phyloP scores from a whole-genome alignment of 2,888 invertebrate genomes.

The Orthosia gothica region DNA sequence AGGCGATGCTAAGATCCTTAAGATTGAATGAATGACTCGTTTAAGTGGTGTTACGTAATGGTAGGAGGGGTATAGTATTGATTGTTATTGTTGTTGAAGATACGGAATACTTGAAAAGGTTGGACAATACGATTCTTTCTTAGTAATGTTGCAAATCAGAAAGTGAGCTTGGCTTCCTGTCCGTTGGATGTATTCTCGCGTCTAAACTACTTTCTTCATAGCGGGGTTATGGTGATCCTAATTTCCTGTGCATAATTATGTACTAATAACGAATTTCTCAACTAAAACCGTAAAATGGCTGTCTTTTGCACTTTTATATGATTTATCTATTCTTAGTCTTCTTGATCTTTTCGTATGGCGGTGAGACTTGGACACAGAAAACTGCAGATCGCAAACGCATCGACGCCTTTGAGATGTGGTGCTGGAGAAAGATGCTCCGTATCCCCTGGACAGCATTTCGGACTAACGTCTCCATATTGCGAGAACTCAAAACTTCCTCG shows the following conservation, averaged over 20 bases:
- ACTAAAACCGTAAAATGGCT: background rate
- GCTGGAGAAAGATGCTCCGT: too few relatives aligned
- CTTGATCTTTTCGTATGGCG: too few relatives aligned
- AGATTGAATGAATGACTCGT: slow-evolving; percentile 64
- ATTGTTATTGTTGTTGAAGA: slow-evolving; percentile 31
- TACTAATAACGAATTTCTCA: background rate
- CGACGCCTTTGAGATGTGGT: too few relatives aligned
- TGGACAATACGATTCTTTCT: slow-evolving; percentile 2
- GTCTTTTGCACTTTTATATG: background rate
- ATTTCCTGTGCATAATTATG: background rate
- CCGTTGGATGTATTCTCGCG: background rate
- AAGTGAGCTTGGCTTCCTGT: background rate
- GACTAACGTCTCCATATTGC: too few relatives aligned
- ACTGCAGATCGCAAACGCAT: too few relatives aligned
- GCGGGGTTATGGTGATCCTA: background rate
- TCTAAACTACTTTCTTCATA: background rate
- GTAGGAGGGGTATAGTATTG: slow-evolving; percentile 13
- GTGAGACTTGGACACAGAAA: too few relatives aligned
- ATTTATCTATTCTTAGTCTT: too few relatives aligned
- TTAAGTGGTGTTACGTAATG: slow-evolving; percentile 56
- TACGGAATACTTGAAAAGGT: slow-evolving; percentile 15
- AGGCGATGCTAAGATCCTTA: slow-evolving; percentile 75
- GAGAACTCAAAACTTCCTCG: too few relatives aligned
- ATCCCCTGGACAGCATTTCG: too few relatives aligned
- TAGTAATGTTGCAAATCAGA: background rate